Evolutionary conservation across 2,113 vertebrate species (phyloP), one percentile per base, ranked within the genome.

Genomic region (Malurus melanocephalus): DNA sequence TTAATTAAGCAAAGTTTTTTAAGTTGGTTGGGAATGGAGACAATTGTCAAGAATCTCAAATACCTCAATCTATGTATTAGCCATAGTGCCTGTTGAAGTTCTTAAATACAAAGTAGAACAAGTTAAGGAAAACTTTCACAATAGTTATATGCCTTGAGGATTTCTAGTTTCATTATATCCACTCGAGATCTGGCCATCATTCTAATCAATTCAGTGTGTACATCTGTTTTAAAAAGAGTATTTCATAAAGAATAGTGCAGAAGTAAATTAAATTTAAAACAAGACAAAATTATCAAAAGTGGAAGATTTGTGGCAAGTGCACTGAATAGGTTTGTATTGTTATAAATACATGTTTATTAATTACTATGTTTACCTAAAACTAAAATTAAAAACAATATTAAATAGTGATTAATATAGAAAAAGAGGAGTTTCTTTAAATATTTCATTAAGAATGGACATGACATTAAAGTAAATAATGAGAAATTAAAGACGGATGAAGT

Each of bases 11-110:
- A 52, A 64, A 60, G 49, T 73, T 87, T 42, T 55, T 57, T 66
- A 35, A 86, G 17, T 78, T 92, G 84, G 35, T 69, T 56, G 67
- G 67, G 66, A 92, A 91, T 85, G 61, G 88, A 94, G 45, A 91
- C 40, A 59, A 52, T 55, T 83, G n/a, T 88, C 52, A 74, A 43
- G 16, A 49, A 66, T 62, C 80, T 85, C 28, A 66, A 38, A 46
- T 38, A 38, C 7, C 0, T 43, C 51, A 11, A 27, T 45, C 16
- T 57, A 21, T 24, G 2, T 48, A 7, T 43, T 61, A 81, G 38
- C 15, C 27, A 42, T 16, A 68, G 17, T 56, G 53, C 16, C 48
- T 43, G 30, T 12, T 84, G 38, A 82, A 72, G 57, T 65, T 87
- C 30, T 73, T 73, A 85, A 85, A 35, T 51, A 23, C 7, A 35